These are phyloP conservation scores for Pogonophryne albipinna DNA, from an alignment of 2,797 vertebrate species.

Conservation along the genomic window DNA sequence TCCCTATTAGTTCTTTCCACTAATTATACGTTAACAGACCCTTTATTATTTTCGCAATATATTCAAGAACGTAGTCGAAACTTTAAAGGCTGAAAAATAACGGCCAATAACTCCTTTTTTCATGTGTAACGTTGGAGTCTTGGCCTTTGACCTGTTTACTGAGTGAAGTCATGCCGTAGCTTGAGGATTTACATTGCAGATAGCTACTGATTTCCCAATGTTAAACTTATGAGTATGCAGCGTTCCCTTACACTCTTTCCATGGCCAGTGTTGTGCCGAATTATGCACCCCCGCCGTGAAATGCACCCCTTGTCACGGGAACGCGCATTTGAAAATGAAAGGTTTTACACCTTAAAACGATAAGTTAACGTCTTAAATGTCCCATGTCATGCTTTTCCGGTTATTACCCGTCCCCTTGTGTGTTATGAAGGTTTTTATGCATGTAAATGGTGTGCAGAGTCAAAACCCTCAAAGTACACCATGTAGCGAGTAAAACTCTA, in stretches of 20 bases:
- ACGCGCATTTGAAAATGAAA: no score
- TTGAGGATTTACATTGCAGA: not conserved
- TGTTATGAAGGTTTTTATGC: no score
- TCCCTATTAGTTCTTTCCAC: not conserved
- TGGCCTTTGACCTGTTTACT: conserved; percentile 8
- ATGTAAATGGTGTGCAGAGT: no score
- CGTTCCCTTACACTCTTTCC: not conserved
- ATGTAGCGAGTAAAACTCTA: no score
- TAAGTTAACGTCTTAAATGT: no score
- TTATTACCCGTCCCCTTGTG: no score
- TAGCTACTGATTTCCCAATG: conserved; percentile 3
- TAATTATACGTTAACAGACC: not conserved
- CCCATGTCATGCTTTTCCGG: no score
- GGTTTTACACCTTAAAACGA: no score
- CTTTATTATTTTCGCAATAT: not conserved
- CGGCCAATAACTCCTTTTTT: not conserved
- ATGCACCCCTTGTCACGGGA: no score
- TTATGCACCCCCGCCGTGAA: no score
- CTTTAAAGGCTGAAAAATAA: not conserved
- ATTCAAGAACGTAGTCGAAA: not conserved
- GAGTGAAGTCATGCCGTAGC: not conserved
- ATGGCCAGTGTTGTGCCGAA: no score
- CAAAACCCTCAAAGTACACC: no score
- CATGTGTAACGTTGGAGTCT: not conserved
- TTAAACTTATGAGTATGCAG: not conserved